Conservation (phyloP, 2,888 invertebrate species). For the Anticlea derivata region DNA sequence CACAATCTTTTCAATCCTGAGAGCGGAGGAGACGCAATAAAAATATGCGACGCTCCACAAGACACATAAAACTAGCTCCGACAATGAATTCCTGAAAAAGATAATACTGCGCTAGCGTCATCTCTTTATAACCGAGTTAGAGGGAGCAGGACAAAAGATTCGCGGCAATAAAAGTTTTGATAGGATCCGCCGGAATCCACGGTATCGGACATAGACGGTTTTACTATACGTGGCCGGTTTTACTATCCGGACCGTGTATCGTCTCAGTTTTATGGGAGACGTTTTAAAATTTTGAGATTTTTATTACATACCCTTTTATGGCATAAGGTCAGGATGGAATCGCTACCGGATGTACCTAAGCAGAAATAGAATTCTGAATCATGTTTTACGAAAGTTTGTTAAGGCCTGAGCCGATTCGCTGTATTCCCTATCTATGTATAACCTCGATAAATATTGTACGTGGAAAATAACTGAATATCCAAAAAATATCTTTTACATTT, state of each 20-base stretch:
- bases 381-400: too few relatives aligned
- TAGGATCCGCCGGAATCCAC: slow-evolving; percentile 75
- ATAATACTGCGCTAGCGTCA: slow-evolving; percentile 65
- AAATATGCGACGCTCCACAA: slow-evolving; percentile 77
- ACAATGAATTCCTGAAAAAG: slow-evolving; percentile 83
- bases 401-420: too few relatives aligned
- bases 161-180: slow-evolving; percentile 79
- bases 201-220: slow-evolving; percentile 75
- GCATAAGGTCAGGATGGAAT: slow-evolving; percentile 41
- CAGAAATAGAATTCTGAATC: not conserved
- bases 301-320: slow-evolving; percentile 57
- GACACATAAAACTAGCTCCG: slow-evolving; percentile 78
- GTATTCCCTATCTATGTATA: too few relatives aligned
- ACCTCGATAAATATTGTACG: too few relatives aligned
- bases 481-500: too few relatives aligned
- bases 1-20: slow-evolving; percentile 69
- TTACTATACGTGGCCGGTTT: slow-evolving; percentile 66
- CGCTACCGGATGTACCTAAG: slow-evolving; percentile 44
- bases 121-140: slow-evolving; percentile 69
- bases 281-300: slow-evolving; percentile 69
- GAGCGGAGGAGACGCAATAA: slow-evolving; percentile 66
- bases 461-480: too few relatives aligned
- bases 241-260: slow-evolving; percentile 66
- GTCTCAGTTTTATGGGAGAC: slow-evolving; percentile 66
- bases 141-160: slow-evolving; percentile 69